phyloP scores from a whole-genome alignment of 2,797 vertebrate genomes.

The Falco columbarius region DNA sequence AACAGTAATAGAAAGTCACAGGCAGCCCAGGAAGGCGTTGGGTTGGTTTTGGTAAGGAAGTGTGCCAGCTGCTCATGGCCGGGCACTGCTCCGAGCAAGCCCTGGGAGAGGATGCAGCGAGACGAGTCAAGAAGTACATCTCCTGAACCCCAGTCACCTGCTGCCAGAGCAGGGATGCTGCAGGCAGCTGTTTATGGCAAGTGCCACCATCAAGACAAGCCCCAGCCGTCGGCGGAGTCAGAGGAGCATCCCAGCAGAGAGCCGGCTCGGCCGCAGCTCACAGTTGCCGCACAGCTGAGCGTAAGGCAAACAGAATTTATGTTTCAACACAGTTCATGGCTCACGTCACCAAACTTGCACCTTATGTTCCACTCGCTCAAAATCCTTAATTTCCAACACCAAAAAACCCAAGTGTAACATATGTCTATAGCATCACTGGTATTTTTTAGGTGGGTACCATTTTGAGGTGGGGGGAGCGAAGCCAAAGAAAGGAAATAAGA shows the following conservation, averaged over 20 bases:
- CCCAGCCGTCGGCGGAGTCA: neutral
- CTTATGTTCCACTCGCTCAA: neutral
- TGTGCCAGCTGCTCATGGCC: rapidly evolving
- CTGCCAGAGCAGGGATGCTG: neutral
- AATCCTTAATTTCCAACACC: neutral
- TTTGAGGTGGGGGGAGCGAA: neutral
- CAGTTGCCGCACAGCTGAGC: rapidly evolving
- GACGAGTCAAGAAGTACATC: too few species aligned
- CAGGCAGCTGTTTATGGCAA: neutral
- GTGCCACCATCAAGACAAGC: neutral
- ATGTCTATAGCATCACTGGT: rapidly evolving
- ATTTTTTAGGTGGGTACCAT: neutral
- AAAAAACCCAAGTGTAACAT: rapidly evolving
- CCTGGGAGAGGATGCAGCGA: neutral
- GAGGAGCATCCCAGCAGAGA: rapidly evolving
- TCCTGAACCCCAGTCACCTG: neutral
- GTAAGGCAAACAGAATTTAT: neutral
- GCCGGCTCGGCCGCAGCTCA: rapidly evolving
- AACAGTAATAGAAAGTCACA: conserved; percentile 64
- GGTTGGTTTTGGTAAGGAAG: conserved; percentile 37
- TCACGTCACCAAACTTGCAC: rapidly evolving
- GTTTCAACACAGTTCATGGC: neutral
- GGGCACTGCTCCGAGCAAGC: neutral
- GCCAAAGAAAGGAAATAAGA: neutral
- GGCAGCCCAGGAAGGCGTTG: conserved; percentile 34